These are phyloP conservation scores for Phaetusa simplex DNA, from an alignment of 2,113 vertebrate genomes.

Conservation along the genomic window DNA sequence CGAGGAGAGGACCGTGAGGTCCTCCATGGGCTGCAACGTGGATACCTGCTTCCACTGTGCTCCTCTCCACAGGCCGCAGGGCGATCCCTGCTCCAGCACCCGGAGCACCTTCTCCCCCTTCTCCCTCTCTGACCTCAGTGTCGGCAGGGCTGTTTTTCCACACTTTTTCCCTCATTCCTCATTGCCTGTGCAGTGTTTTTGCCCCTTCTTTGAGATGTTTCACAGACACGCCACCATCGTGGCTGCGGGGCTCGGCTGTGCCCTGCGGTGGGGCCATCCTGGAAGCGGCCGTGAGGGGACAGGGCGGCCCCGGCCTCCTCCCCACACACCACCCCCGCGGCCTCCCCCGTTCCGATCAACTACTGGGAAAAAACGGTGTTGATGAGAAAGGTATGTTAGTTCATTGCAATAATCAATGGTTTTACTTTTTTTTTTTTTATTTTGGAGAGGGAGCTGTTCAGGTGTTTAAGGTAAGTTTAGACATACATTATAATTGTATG, in stretches of 20 bases:
- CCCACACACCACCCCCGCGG: background rate
- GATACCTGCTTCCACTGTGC: background rate
- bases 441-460: background rate
- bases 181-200: background rate
- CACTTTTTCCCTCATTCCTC: background rate
- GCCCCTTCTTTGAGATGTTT: background rate
- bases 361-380: background rate
- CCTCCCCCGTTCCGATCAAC: background rate
- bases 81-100: accelerated
- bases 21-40: background rate
- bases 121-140: background rate
- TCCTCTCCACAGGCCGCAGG: background rate
- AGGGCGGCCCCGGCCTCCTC: background rate
- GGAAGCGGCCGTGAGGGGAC: background rate
- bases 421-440: background rate
- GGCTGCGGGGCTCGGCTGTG: accelerated
- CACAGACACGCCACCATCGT: background rate
- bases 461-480: background rate
- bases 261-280: no score
- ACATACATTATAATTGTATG: background rate
- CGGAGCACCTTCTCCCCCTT: background rate
- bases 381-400: background rate
- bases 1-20: background rate
- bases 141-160: background rate
- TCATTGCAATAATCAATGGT: background rate